These are phyloP conservation scores for Salvelinus fontinalis DNA, from an alignment of 2,113 vertebrate genomes.

Conservation along the genomic window DNA sequence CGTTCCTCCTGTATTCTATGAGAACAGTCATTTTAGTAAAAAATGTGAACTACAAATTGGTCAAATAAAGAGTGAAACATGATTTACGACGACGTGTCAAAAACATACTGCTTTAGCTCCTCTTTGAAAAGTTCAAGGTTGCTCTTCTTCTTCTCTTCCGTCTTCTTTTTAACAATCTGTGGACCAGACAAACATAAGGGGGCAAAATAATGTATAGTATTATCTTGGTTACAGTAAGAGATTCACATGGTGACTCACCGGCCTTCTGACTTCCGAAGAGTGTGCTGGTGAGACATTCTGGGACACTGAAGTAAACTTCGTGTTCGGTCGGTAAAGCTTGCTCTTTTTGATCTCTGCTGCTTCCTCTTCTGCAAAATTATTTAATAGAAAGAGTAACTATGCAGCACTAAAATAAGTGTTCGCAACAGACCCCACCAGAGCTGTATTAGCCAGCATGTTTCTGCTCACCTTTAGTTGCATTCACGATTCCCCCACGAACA, in stretches of 20 bases:
- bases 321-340: constrained; percentile 74
- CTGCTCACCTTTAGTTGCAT: constrained; percentile 76
- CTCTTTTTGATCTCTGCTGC: constrained; percentile 71
- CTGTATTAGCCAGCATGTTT: not conserved
- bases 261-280: constrained; percentile 63
- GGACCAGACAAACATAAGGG: constrained; percentile 17
- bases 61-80: too few relatives aligned
- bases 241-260: constrained; percentile 62
- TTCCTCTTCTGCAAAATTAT: constrained; percentile 68
- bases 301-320: constrained; percentile 63
- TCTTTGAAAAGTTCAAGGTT: constrained; percentile 82
- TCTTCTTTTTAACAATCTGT: constrained; percentile 73
- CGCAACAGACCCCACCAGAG: not conserved
- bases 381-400: not conserved
- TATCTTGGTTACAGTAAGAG: not conserved
- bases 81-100: not conserved
- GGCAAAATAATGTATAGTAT: not conserved
- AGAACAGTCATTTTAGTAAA: not conserved
- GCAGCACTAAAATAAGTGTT: not conserved
- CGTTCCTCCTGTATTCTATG: constrained; percentile 81
- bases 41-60: not conserved
- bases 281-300: constrained; percentile 58
- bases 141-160: constrained; percentile 81
- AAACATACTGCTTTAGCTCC: constrained; percentile 77
- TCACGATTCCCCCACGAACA: constrained; percentile 80